Evolutionary conservation across 2,888 invertebrate genomes (phyloP).

Genomic region (Agonopterix arenella): DNA sequence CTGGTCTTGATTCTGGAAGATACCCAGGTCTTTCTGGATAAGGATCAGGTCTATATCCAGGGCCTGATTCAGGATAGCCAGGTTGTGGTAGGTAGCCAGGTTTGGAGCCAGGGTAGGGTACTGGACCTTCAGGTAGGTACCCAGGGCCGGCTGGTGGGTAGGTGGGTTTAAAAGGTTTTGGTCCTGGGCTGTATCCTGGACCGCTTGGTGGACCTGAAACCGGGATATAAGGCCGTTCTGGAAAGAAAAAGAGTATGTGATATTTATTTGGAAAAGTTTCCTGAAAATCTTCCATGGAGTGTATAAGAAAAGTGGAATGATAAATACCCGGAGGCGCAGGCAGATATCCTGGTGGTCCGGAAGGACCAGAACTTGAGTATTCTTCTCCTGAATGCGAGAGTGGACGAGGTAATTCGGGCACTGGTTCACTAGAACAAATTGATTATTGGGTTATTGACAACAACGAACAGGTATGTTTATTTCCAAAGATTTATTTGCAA

Average conservation of each 20-base stretch:
- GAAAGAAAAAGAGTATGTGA: constrained; percentile 7
- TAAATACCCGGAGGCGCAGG: constrained; percentile 19
- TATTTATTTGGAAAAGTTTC: no score
- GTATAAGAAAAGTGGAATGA: no score
- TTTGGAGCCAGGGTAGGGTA: constrained; percentile 17
- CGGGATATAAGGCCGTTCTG: constrained; percentile 37
- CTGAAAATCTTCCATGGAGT: no score
- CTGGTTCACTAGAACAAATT: constrained; percentile 33
- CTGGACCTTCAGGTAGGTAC: constrained; percentile 8
- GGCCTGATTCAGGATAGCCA: constrained; percentile 13
- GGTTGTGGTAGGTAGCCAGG: constrained; percentile 20
- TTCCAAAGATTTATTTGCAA: no score
- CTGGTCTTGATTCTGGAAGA: not conserved
- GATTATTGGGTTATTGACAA: no score
- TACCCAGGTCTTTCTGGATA: not conserved
- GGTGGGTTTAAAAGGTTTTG: not conserved
- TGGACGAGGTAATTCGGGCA: constrained; percentile 49
- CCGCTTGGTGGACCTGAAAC: constrained; percentile 33
- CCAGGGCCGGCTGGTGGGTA: constrained; percentile 4
- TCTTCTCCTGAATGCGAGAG: constrained; percentile 25
- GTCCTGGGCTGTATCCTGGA: constrained; percentile 22
- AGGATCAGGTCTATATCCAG: constrained; percentile 22
- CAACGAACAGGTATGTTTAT: no score
- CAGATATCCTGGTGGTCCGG: constrained; percentile 27
- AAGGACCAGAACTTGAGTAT: constrained; percentile 20